These are phyloP conservation scores for Trogon surrucura DNA, from an alignment of 2,113 vertebrate species.

Conservation along the genomic window DNA sequence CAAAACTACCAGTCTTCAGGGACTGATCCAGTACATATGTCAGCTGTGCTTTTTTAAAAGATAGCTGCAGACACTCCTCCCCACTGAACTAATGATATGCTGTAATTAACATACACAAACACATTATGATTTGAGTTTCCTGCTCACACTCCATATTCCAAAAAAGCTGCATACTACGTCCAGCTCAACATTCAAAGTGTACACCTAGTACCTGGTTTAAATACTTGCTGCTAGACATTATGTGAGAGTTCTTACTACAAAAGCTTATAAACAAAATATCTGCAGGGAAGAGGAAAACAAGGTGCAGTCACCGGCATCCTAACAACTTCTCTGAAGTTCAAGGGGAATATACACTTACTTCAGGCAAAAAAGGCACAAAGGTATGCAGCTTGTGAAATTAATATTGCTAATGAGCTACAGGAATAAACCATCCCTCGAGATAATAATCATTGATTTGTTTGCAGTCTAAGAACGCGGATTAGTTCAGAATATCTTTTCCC, in stretches of 20 bases:
- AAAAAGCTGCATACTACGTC: constrained; percentile 32
- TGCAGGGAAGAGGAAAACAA: constrained; percentile 61
- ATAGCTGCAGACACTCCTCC: constrained; percentile 59
- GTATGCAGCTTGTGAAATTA: constrained; percentile 53
- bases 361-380: constrained; percentile 79
- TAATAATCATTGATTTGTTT: neutral
- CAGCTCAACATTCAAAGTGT: neutral
- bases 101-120: constrained; percentile 65
- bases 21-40: constrained; percentile 72
- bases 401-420: constrained; percentile 61
- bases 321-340: constrained; percentile 40
- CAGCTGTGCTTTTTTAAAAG: constrained; percentile 76
- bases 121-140: constrained; percentile 46
- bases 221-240: constrained; percentile 32
- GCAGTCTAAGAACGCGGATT: constrained; percentile 2
- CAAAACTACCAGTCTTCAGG: constrained; percentile 71
- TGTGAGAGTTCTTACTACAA: constrained; percentile 12
- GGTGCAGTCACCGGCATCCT: constrained; percentile 69
- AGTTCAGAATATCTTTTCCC: neutral
- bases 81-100: constrained; percentile 45
- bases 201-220: constrained; percentile 11
- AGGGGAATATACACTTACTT: constrained; percentile 51
- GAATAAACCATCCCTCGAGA: neutral
- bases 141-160: neutral
- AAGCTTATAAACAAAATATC: constrained; percentile 28